Base-by-base conservation (phyloP, 2,888 invertebrate species). In the Mesorhabditis belari region DNA sequence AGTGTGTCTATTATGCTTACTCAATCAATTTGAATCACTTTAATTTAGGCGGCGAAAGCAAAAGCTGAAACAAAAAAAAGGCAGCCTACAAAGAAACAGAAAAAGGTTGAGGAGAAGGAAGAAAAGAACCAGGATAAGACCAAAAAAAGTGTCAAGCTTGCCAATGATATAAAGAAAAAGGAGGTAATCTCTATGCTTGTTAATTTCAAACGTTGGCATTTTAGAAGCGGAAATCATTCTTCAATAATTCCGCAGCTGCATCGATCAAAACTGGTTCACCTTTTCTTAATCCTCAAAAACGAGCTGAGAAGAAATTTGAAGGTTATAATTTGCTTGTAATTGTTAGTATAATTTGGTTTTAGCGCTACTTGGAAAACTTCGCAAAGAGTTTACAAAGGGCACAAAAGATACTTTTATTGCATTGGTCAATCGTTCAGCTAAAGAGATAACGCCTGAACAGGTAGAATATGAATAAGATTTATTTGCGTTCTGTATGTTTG, bases 91-190 rank as follows among this genome's bases (percentile, higher is more conserved):
- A 19, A 55, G 35, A 23, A 49, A 27, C 23, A 21, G 4, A 56
- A 56, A 26, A 44, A 55, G 19, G 25, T n/a, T 5, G 53, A 59
- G 28, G 17, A 27, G 27, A 5, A 25, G 27, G 29, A 55, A 24
- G 35, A 28, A 17, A 56, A 61, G 3, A n/a, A n/a, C 54, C 28
- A 1, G 63, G 56, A 53, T 58, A 24, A 35, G 61, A 9, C 29
- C 29, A 55, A 9, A 50, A n/a, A 19, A n/a, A n/a, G n/a, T n/a
- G n/a, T n/a, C n/a, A n/a, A n/a, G n/a, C n/a, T n/a, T n/a, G n/a
- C n/a, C n/a, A n/a, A n/a, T n/a, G n/a, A n/a, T n/a, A n/a, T n/a
- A n/a, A n/a, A n/a, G n/a, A n/a, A n/a, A n/a, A n/a, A n/a, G n/a
- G n/a, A n/a, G n/a, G n/a, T n/a, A n/a, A n/a, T n/a, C n/a, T n/a